Evolutionary conservation across 2,797 vertebrate genomes (phyloP).

Genomic region (Spinibarbus caldwelli): DNA sequence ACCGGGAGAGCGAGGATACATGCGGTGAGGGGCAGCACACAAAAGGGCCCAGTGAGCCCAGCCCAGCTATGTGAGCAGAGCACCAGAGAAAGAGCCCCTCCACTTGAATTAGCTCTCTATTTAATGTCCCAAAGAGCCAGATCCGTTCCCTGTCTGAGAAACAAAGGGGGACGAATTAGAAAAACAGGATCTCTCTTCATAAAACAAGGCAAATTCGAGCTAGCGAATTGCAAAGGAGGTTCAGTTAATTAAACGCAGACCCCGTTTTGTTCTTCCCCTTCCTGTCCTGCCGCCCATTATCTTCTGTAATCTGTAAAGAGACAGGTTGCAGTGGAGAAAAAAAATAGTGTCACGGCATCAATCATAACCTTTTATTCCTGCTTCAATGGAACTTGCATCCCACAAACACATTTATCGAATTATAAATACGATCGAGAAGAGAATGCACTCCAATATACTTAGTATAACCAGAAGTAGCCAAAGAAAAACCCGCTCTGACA

Average conservation of each 20-base stretch:
- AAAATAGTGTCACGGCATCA: conserved; percentile 7
- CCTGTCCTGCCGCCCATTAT: conserved; percentile 67
- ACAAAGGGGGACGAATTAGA: conserved; percentile 89
- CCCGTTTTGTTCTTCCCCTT: conserved; percentile 80
- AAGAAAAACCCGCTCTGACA: not conserved
- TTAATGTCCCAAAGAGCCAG: conserved; percentile 90
- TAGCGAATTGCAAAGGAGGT: conserved; percentile 87
- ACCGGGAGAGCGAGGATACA: conserved; percentile 90
- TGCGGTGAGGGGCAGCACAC: conserved; percentile 87
- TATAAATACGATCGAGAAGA: not conserved
- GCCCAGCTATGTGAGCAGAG: conserved; percentile 64
- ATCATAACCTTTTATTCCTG: conserved; percentile 31
- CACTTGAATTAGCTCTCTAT: conserved; percentile 92
- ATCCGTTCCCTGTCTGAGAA: conserved; percentile 88
- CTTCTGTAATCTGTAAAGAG: conserved; percentile 30
- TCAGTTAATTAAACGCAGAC: conserved; percentile 91
- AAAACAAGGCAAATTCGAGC: conserved; percentile 90
- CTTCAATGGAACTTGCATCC: not conserved
- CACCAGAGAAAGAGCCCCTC: conserved; percentile 83
- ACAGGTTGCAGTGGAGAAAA: not conserved
- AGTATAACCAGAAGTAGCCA: not conserved
- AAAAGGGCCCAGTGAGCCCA: conserved; percentile 88
- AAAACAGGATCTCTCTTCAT: conserved; percentile 91
- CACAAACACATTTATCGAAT: conserved; percentile 19
- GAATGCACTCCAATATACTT: not conserved